Base-by-base conservation (phyloP, 2,888 invertebrate species). In the Dasysyrphus tricinctus region DNA sequence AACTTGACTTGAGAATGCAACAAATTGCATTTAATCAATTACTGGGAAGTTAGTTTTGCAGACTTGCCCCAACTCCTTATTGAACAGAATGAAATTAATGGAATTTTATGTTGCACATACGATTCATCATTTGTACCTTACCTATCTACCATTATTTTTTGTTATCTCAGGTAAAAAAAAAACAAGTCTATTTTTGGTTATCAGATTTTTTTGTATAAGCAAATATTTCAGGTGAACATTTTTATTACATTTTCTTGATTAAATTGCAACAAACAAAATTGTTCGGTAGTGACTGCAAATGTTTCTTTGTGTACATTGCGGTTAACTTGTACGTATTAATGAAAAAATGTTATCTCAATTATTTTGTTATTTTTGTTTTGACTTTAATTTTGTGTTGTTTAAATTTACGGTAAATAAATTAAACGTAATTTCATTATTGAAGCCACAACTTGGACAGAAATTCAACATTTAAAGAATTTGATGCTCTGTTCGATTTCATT, bases 81-180 rank as follows among this genome's bases (percentile, higher is more conserved):
- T 14, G 5, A 34, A 12, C 2, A 65, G 16, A 34, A n/a, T 12
- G 34, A 19, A 16, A 12, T 1, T 44, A 8, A 67, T 19, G 5
- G 19, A 24, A 5, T 42, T 37, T 14, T 7, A 61, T 39, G 54
- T 75, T 80, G 61, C 76, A 34, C 47, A 70, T 70, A 72, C 72
- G 72, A 54, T 19, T 69, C 39, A 14, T 29, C 42, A 32, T 24
- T 14, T 14, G 32, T 39, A 39, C 12, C 54, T 42, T 59, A 42
- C 9, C 6, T 34, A 19, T 12, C 0, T 16, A 51, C 7, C n/a
- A 11, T 34, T 19, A 19, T 3, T 24, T 47, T 34, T 34, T 49
- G 47, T 49, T 67, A 67, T 67, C 67, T 16, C 4, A 3, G 54
- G 2, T 51, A 24, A 11, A 2, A 19, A 14, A 24, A n/a, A 7